These are phyloP conservation scores for Nudaria mundana DNA, from an alignment of 2,888 invertebrate genomes.

Conservation along the genomic window DNA sequence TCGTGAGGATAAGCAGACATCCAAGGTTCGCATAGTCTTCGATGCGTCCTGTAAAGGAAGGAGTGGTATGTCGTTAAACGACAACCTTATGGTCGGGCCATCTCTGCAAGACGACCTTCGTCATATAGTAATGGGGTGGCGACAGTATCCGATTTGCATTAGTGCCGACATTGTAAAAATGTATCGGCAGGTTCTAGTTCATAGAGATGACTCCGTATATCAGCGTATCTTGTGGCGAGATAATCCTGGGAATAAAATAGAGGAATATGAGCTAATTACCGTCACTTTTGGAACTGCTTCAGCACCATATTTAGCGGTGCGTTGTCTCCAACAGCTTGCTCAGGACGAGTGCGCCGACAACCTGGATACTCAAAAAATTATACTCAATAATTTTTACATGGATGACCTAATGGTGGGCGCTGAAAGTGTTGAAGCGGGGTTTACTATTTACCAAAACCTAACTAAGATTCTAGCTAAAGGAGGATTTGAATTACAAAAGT, in stretches of 20 bases:
- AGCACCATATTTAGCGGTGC: conserved; percentile 8
- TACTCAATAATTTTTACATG: conserved; percentile 7
- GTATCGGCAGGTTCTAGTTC: conserved; percentile 12
- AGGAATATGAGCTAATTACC: not conserved
- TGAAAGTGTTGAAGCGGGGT: not conserved
- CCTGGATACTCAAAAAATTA: not conserved
- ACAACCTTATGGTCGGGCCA: too few relatives aligned
- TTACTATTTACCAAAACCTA: conserved; percentile 3
- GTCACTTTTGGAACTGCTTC: conserved; percentile 13
- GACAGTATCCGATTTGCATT: not conserved
- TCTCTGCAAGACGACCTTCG: conserved; percentile 7
- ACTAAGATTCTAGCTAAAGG: conserved; percentile 3
- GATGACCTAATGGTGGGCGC: conserved; percentile 7
- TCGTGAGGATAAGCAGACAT: too few relatives aligned
- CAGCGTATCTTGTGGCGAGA: conserved; percentile 9
- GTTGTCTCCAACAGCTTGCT: conserved; percentile 5
- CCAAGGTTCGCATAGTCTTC: too few relatives aligned
- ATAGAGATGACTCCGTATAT: conserved; percentile 5
- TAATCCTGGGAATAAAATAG: not conserved
- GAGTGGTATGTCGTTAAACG: too few relatives aligned
- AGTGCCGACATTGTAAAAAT: conserved; percentile 12
- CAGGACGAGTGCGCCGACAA: conserved; percentile 3
- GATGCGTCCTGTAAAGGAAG: too few relatives aligned
- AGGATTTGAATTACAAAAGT: conserved; percentile 13
- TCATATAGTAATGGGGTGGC: conserved; percentile 7